phyloP scores from a whole-genome alignment of 2,113 vertebrate species.

The Pelmatolapia mariae region DNA sequence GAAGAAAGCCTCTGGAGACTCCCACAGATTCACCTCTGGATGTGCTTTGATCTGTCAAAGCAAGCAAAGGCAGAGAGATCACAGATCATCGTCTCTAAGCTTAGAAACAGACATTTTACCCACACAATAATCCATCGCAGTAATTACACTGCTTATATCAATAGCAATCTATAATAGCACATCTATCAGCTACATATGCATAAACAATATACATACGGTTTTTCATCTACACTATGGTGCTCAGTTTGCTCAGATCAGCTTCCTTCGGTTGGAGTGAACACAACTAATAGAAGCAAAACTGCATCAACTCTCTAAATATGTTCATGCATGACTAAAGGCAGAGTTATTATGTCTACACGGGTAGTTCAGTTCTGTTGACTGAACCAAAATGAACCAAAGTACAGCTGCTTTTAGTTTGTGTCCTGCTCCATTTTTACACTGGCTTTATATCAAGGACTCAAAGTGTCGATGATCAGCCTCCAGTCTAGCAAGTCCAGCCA shows the following conservation, averaged over 20 bases:
- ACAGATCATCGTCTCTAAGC: not conserved
- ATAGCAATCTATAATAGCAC: not conserved
- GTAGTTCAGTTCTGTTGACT: not conserved
- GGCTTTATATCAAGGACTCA: not conserved
- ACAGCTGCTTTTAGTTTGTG: not conserved
- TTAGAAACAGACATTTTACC: not conserved
- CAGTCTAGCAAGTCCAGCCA: not conserved
- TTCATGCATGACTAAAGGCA: not conserved
- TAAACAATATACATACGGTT: not conserved
- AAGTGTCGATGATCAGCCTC: not conserved
- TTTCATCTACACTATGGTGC: not conserved
- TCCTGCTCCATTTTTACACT: not conserved
- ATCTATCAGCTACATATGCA: not conserved
- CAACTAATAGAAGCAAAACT: not conserved
- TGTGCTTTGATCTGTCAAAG: not conserved
- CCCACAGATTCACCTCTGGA: not conserved
- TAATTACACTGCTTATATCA: not conserved
- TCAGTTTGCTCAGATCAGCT: not conserved
- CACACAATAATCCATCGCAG: not conserved
- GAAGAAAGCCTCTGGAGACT: not conserved
- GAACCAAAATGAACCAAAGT: not conserved
- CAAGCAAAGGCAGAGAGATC: not conserved
- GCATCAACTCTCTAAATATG: not conserved
- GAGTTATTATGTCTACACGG: not conserved
- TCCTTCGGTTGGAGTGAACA: not conserved